phyloP scores from a whole-genome alignment of 2,113 vertebrate genomes.

The Egretta garzetta region DNA sequence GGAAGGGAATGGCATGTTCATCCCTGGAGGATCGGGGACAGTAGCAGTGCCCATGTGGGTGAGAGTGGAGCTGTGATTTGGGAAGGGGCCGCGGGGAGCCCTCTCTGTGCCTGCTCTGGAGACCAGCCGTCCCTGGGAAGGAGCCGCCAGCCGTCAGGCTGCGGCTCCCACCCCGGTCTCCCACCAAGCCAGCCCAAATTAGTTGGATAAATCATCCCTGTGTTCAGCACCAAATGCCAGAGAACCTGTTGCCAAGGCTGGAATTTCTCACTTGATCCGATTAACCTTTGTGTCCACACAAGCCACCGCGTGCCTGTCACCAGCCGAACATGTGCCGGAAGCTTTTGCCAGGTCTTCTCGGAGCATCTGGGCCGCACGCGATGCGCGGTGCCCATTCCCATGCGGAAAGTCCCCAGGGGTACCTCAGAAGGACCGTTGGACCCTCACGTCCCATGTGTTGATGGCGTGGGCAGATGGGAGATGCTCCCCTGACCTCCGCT shows the following conservation, averaged over 20 bases:
- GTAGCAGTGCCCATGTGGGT: neutral
- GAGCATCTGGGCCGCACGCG: neutral
- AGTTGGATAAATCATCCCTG: neutral
- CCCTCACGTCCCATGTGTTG: rapidly evolving
- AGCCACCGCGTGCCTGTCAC: neutral
- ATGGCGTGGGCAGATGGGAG: rapidly evolving
- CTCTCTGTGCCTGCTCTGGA: neutral
- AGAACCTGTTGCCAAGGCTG: slow-evolving; percentile 5
- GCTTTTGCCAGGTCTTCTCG: neutral
- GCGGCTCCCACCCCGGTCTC: neutral
- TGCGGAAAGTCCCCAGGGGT: rapidly evolving
- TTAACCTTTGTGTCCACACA: slow-evolving; percentile 11
- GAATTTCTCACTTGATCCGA: slow-evolving; percentile 5
- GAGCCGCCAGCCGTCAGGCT: neutral
- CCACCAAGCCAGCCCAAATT: neutral
- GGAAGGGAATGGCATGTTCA: neutral
- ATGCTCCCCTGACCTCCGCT: rapidly evolving
- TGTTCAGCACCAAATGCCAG: neutral
- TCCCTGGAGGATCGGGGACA: neutral
- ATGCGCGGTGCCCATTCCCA: rapidly evolving
- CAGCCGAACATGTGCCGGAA: neutral
- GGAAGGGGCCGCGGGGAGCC: neutral
- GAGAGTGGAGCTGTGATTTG: rapidly evolving
- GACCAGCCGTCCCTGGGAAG: neutral
- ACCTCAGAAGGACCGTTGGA: neutral